A percentile compares a stretch with the other conserved stretches of the same genome.
These are phyloP conservation scores for Hyles euphorbiae DNA, from an alignment of 1,140 invertebrate genomes.

Conservation along the genomic window DNA sequence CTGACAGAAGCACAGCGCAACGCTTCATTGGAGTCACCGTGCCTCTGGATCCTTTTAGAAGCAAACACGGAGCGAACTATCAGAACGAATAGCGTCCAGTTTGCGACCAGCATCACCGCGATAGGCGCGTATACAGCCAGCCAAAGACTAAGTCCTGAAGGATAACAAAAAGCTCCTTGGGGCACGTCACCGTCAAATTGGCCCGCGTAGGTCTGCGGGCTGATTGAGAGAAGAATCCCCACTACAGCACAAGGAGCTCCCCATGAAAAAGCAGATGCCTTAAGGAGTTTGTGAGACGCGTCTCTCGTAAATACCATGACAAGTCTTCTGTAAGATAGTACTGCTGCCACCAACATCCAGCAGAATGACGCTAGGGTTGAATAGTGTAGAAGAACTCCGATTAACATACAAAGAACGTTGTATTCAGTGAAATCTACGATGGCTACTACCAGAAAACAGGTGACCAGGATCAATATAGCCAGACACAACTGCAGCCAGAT, in stretches of 20 bases:
- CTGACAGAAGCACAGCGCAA: constrained; percentile 65
- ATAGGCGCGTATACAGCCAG: constrained; percentile 67
- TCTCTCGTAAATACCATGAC: constrained; percentile 67
- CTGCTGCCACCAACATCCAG: constrained; percentile 74
- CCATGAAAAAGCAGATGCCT: constrained; percentile 67
- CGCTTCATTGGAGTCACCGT: constrained; percentile 65
- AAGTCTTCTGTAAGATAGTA: constrained; percentile 66
- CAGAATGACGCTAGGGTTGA: constrained; percentile 68
- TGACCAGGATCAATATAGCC: constrained; percentile 52
- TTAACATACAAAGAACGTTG: constrained; percentile 51
- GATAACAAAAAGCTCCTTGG: constrained; percentile 64
- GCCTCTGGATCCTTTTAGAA: constrained; percentile 60
- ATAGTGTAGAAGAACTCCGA: constrained; percentile 67
- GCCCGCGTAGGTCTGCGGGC: constrained; percentile 53
- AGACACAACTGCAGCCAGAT: constrained; percentile 71
- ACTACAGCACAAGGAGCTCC: constrained; percentile 57
- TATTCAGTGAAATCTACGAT: constrained; percentile 49
- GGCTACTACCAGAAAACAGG: constrained; percentile 55
- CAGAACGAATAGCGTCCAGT: constrained; percentile 68
- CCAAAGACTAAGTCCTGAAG: constrained; percentile 63
- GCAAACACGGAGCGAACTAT: constrained; percentile 73
- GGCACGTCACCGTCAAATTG: constrained; percentile 49
- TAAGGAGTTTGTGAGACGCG: constrained; percentile 66
- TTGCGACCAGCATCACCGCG: constrained; percentile 59
- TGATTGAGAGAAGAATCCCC: constrained; percentile 55